phyloP scores from a whole-genome alignment of 2,797 vertebrate species.

The Macrochelys suwanniensis region DNA sequence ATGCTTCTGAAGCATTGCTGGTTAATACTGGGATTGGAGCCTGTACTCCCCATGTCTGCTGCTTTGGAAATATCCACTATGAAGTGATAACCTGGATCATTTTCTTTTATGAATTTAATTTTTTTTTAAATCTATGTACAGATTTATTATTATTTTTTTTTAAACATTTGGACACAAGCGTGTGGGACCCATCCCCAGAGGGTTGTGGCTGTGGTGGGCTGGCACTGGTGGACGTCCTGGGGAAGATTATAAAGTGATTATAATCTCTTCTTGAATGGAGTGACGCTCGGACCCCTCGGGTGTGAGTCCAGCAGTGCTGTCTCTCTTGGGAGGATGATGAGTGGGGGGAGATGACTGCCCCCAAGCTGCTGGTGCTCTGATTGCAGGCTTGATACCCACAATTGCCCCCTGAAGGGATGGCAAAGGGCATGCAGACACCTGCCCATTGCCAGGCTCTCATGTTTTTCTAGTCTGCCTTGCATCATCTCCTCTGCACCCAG shows the following conservation, averaged over 20 bases:
- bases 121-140: background rate
- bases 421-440: background rate
- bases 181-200: background rate
- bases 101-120: accelerated
- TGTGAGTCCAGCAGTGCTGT: background rate
- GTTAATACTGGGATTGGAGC: background rate
- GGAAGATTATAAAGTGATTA: background rate
- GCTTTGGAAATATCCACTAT: conserved; percentile 32
- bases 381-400: background rate
- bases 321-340: background rate
- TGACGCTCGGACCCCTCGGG: background rate
- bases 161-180: background rate
- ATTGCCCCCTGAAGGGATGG: background rate
- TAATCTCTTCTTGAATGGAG: background rate
- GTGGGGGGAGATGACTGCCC: background rate
- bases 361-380: background rate
- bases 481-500: background rate
- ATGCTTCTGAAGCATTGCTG: background rate
- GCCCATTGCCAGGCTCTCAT: background rate
- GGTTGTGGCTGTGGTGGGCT: background rate
- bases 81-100: background rate
- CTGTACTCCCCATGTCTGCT: background rate
- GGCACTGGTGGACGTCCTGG: background rate
- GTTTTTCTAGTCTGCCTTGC: background rate
- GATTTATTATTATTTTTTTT: background rate